A percentile compares a stretch with the other conserved stretches of the same genome.
These are phyloP conservation scores for Listronotus oregonensis DNA, from an alignment of 1,140 invertebrate genomes.

Conservation along the genomic window DNA sequence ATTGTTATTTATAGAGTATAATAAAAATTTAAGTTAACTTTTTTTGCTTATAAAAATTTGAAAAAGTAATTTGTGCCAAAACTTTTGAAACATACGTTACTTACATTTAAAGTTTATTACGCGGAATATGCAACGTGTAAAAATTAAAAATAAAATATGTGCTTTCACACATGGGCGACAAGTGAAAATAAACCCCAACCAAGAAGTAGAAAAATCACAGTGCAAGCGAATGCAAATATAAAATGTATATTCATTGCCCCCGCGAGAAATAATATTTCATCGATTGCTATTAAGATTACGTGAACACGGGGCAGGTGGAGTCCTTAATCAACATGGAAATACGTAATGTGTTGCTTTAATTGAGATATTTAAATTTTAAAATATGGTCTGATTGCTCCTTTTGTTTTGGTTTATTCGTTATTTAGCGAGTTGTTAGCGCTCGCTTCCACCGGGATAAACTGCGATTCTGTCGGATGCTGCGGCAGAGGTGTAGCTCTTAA, in stretches of 20 bases:
- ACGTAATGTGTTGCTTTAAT: constrained; percentile 52
- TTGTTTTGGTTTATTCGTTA: constrained; percentile 48
- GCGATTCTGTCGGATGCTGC: constrained; percentile 9
- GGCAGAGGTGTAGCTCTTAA: constrained; percentile 5
- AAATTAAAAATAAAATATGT: not conserved
- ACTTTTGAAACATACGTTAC: too few species aligned
- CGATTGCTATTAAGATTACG: constrained; percentile 47
- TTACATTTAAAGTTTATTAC: too few species aligned
- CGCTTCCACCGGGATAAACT: constrained; percentile 12
- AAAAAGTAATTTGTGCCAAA: too few species aligned
- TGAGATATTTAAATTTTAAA: constrained; percentile 53
- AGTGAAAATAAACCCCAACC: constrained; percentile 1
- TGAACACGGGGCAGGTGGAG: constrained; percentile 45
- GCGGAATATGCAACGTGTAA: too few species aligned
- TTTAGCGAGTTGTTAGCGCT: constrained; percentile 39
- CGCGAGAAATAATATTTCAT: constrained; percentile 41
- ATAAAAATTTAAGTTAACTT: too few species aligned
- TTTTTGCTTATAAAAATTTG: too few species aligned
- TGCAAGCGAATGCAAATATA: constrained; percentile 37
- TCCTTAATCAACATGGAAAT: constrained; percentile 50
- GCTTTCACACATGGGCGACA: not conserved
- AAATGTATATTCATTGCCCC: constrained; percentile 41
- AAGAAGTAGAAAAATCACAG: not conserved
- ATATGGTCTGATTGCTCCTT: constrained; percentile 52
- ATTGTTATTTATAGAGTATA: too few species aligned